Base-by-base conservation (phyloP, 2,888 invertebrate genomes). In the Plebejus anna region DNA sequence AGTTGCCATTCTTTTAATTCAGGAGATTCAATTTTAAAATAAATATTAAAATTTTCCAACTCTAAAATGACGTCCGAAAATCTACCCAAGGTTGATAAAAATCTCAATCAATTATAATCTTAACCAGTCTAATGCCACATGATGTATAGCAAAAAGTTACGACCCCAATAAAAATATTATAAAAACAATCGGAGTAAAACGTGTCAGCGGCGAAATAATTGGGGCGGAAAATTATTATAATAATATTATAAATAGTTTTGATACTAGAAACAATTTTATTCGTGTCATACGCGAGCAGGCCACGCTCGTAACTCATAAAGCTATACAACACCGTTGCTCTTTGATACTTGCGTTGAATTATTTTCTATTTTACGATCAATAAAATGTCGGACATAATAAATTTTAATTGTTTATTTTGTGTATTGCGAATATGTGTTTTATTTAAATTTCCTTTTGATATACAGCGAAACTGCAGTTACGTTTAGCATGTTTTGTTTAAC, bases 231-330 rank as follows among this genome's bases (percentile, higher is more conserved):
- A 91, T 92, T 92, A 93, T 93, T 90, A 91, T 91, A 90, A 91
- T 91, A 90, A 88, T 93, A 89, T 88, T 91, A 91, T 91, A 92
- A 92, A 92, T 93, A 93, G 93, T 92, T 92, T 91, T 90, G 87
- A 88, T 83, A 78, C 88, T 87, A 85, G 85, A 85, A 86, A 88
- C 91, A 88, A 90, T 92, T 91, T 91, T 90, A 90, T 89, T 86
- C 84, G 83, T 88, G 90, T 89, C 89, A 84, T 86, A 84, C 84
- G 86, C 84, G 86, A 87, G 86, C 91, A 89, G 88, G 87, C 89
- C 84, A 82, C 87, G 87, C 84, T 82, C 87, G 85, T 93, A 89
- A 92, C 84, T 94, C 93, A 94, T 93, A 92, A 86, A 22, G 22
- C 89, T 89, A 82, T 83, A 86, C 82, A 75, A 76, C 81, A 75